A percentile compares a stretch with the other conserved stretches of the same genome.
Conservation (phyloP, 30 jellyfish, hydroid and myxozoan genomes). For the Turritopsis dohrnii region DNA sequence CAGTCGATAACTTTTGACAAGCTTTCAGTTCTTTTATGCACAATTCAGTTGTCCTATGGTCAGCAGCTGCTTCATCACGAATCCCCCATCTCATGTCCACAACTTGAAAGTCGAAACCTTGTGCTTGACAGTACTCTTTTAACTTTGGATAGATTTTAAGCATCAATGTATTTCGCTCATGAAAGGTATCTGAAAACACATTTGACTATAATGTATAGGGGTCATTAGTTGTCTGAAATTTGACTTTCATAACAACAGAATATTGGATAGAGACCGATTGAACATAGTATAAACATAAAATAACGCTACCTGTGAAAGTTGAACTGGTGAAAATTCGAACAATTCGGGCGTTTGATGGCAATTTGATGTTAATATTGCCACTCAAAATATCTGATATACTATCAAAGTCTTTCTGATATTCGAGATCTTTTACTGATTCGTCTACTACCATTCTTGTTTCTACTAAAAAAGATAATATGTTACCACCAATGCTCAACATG, state of each 20-base stretch:
- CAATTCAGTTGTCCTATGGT: conserved; percentile 80
- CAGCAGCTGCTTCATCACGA: conserved; percentile 86
- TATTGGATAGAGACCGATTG: too few relatives aligned
- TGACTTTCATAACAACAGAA: too few relatives aligned
- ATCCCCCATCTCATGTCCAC: conserved; percentile 96
- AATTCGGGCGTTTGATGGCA: conserved; percentile 63
- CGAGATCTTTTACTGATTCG: not conserved
- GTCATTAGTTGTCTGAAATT: not conserved
- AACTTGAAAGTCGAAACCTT: conserved; percentile 81
- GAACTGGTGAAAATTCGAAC: conserved; percentile 78
- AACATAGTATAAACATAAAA: too few relatives aligned
- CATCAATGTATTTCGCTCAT: conserved; percentile 66
- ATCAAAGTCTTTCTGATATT: not conserved
- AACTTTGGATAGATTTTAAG: conserved; percentile 63
- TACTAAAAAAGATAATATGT: not conserved
- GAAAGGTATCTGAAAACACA: conserved; percentile 51
- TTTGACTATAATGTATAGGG: not conserved
- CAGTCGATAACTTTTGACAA: conserved; percentile 75
- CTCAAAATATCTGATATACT: not conserved
- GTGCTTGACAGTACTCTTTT: conserved; percentile 77
- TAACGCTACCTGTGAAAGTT: conserved; percentile 73
- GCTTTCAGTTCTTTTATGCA: conserved; percentile 71
- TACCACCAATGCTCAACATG: too few relatives aligned
- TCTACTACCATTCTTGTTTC: not conserved
- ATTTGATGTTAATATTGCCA: conserved; percentile 47